phyloP scores from a whole-genome alignment of 2,888 invertebrate species.

The Globia sparganii region DNA sequence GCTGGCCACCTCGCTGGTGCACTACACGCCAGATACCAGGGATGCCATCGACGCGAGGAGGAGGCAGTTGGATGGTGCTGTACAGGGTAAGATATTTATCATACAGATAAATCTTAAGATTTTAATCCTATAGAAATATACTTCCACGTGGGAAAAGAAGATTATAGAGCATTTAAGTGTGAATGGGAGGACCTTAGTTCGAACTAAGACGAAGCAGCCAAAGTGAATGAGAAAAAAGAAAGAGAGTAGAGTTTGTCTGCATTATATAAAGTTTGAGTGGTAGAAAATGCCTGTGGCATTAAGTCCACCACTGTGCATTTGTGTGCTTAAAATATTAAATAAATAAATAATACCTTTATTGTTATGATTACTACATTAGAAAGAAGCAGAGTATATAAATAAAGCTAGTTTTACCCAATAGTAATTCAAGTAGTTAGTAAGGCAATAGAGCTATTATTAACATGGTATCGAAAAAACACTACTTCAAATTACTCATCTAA shows the following conservation, averaged over 20 bases:
- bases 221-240: background rate
- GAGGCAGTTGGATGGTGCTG: slow-evolving; percentile 94
- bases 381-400: background rate
- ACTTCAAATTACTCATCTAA: slow-evolving; percentile 2
- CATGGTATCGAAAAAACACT: background rate
- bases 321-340: background rate
- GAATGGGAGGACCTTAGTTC: background rate
- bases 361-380: background rate
- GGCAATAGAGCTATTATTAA: background rate
- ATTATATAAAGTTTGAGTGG: background rate
- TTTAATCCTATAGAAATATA: background rate
- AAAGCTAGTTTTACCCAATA: background rate
- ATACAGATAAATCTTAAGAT: background rate
- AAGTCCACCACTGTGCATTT: background rate
- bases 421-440: background rate
- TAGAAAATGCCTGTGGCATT: background rate
- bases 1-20: slow-evolving; percentile 90
- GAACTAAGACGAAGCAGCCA: background rate
- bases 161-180: background rate
- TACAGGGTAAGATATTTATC: slow-evolving; percentile 91
- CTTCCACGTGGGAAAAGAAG: background rate
- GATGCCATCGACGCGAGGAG: slow-evolving; percentile 92
- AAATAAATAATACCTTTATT: background rate
- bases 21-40: slow-evolving; percentile 92
- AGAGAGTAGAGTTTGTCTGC: background rate